These are phyloP conservation scores for Macheiramphus alcinus DNA, from an alignment of 2,113 vertebrate species.

Conservation along the genomic window DNA sequence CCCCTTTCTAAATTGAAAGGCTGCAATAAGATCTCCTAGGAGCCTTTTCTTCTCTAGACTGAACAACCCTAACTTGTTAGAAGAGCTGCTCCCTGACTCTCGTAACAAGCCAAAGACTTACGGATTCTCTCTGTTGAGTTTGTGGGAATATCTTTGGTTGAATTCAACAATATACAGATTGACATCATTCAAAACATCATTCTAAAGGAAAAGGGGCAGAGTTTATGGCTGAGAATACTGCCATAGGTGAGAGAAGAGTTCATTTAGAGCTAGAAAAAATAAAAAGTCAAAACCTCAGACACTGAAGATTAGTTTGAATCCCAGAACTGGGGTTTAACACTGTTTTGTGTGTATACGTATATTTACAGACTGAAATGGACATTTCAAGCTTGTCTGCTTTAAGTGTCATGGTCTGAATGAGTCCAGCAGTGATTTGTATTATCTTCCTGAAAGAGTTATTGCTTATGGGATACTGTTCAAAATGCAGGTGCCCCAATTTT, in stretches of 20 bases:
- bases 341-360: neutral
- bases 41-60: too few species aligned
- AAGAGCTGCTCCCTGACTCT: neutral
- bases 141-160: neutral
- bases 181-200: neutral
- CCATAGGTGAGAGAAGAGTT: neutral
- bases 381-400: neutral
- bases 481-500: neutral
- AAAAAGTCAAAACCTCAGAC: neutral
- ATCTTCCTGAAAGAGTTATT: neutral
- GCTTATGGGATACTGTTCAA: neutral
- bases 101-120: neutral
- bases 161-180: neutral
- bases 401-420: neutral
- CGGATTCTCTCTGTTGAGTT: neutral
- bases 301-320: neutral
- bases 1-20: too few species aligned
- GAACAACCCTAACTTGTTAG: too few species aligned
- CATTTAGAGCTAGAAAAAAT: neutral
- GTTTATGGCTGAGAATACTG: neutral
- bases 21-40: too few species aligned
- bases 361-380: neutral
- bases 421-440: neutral
- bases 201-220: neutral
- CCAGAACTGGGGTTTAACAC: neutral